phyloP scores from a whole-genome alignment of 2,113 vertebrate species.

The Larimichthys crocea region DNA sequence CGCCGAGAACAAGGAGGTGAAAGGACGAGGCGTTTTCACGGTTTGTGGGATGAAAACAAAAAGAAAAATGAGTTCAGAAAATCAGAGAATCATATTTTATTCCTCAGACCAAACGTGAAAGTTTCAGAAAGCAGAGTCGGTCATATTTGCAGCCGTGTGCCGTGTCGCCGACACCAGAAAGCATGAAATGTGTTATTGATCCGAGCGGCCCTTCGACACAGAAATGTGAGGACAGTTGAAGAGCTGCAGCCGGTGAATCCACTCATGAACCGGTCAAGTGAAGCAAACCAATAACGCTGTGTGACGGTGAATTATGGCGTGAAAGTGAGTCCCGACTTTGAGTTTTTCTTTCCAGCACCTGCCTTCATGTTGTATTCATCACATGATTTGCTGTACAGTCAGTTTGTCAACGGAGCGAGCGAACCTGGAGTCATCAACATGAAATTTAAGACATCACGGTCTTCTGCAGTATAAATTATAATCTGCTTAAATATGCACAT shows the following conservation, averaged over 20 bases:
- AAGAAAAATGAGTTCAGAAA: not conserved
- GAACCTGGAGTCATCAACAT: not conserved
- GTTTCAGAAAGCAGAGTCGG: not conserved
- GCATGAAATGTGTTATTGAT: slow-evolving; percentile 68
- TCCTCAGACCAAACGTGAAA: not conserved
- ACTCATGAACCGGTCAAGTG: slow-evolving; percentile 33
- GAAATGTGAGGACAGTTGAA: slow-evolving; percentile 19
- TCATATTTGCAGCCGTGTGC: not conserved
- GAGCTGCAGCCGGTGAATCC: slow-evolving; percentile 14
- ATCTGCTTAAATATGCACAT: not conserved
- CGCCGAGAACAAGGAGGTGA: not conserved
- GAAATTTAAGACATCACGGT: not conserved
- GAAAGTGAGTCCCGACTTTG: slow-evolving; percentile 29
- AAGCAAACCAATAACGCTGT: slow-evolving; percentile 32
- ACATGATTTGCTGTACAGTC: not conserved
- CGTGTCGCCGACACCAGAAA: slow-evolving; percentile 28
- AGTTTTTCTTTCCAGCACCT: not conserved
- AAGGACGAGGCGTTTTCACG: not conserved
- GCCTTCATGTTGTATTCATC: slow-evolving; percentile 22
- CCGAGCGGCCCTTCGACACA: slow-evolving; percentile 12
- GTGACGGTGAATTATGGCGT: slow-evolving; percentile 29
- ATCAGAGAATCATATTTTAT: not conserved
- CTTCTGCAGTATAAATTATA: not conserved
- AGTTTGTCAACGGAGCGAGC: not conserved
- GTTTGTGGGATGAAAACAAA: not conserved